Evolutionary conservation across 1,140 invertebrate genomes (phyloP).

Genomic region (Brachystomella parvula): DNA sequence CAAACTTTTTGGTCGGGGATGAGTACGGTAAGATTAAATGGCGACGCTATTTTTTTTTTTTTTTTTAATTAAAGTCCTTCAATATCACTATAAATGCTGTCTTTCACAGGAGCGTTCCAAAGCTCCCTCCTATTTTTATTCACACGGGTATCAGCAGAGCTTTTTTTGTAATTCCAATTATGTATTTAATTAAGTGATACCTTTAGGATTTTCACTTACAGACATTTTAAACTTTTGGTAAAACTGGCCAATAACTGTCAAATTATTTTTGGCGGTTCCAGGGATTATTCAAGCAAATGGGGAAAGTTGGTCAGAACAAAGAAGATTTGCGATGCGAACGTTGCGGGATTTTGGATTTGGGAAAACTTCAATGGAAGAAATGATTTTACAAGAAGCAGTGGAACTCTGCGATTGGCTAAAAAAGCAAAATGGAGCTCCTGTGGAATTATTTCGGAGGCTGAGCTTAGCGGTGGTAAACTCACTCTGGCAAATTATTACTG

Average conservation of each 20-base stretch:
- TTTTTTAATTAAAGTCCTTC: no score
- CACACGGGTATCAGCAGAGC: no score
- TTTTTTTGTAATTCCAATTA: no score
- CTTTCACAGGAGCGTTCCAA: no score
- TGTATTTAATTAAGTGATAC: no score
- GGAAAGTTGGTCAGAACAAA: background rate
- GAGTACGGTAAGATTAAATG: no score
- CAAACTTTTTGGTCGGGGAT: background rate
- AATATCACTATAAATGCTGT: no score
- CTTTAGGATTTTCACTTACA: no score
- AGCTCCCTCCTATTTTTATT: no score
- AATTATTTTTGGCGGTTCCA: no score
- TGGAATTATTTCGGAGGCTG: background rate
- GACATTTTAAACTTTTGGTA: no score
- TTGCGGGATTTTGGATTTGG: constrained; percentile 8
- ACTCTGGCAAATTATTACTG: constrained; percentile 43
- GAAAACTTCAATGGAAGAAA: constrained; percentile 1
- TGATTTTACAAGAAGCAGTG: constrained; percentile 3
- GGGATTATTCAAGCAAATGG: background rate
- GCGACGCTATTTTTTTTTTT: background rate
- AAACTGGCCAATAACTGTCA: no score
- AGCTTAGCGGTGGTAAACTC: constrained; percentile 2
- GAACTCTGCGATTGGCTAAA: constrained; percentile 12
- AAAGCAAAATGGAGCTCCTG: background rate
- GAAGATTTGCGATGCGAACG: background rate